phyloP scores from a whole-genome alignment of 2,888 invertebrate species.

The Deilephila elpenor region DNA sequence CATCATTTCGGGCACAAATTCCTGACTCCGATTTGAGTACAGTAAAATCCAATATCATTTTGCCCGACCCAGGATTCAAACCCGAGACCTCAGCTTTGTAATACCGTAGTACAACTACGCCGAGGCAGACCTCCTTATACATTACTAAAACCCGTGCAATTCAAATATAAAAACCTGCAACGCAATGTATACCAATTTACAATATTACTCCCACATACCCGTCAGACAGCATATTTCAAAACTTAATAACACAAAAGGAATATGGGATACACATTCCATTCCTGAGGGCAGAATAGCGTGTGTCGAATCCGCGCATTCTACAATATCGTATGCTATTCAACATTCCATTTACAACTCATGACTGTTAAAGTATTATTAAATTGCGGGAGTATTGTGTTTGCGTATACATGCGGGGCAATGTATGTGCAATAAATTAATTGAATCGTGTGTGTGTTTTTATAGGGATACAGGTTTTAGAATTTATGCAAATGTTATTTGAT shows the following conservation, averaged over 20 bases:
- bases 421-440: not conserved
- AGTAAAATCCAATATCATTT: too few relatives aligned
- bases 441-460: too few relatives aligned
- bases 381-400: not conserved
- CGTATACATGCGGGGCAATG: not conserved
- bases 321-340: slow-evolving; percentile 11
- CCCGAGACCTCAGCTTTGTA: too few relatives aligned
- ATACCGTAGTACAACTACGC: too few relatives aligned
- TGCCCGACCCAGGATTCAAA: too few relatives aligned
- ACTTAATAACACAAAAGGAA: slow-evolving; percentile 4
- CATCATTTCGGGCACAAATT: too few relatives aligned
- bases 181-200: not conserved
- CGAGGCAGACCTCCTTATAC: too few relatives aligned
- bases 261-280: not conserved
- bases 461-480: too few relatives aligned
- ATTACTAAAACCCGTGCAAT: too few relatives aligned
- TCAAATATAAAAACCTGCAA: not conserved
- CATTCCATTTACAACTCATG: slow-evolving; percentile 9
- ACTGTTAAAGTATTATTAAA: slow-evolving; percentile 1
- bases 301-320: not conserved
- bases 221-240: not conserved
- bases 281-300: not conserved
- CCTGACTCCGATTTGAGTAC: too few relatives aligned
- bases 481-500: too few relatives aligned
- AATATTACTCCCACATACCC: not conserved